Evolutionary conservation across 1,140 invertebrate species (phyloP), one percentile per base, ranked within the genome.

Genomic region (Cyclina sinensis): DNA sequence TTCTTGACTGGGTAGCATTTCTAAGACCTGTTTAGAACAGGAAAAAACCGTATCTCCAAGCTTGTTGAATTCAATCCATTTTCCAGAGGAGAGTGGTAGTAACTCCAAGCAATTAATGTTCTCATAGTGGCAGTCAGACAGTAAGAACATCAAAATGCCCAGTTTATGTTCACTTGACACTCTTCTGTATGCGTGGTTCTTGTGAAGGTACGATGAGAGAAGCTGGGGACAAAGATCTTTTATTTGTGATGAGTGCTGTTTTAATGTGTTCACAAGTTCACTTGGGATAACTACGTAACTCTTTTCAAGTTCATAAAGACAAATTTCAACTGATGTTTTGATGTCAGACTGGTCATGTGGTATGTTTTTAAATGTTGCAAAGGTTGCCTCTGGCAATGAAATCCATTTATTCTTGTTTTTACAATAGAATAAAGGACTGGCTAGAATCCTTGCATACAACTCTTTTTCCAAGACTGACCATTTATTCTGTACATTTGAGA

Each of bases 351-450:
- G n/a, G 11, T 85, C 32, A 4, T 30, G 1, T 24, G 46, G 51
- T 14, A 85, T 12, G n/a, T 32, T 54, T 4, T 16, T 30, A 39
- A 88, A 88, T 16, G 86, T 80, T 16, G 86, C 78, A 81, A 88
- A 88, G 30, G 30, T 57, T 4, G 59, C 27, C 21, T 88, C 78
- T 14, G 21, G n/a, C n/a, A 70, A n/a, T 0, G 7, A 14, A 7
- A 80, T 68, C 86, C 86, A 88, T n/a, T n/a, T 39, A n/a, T 79
- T 88, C 11, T 24, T 48, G 21, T 81, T 0, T 32, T 27, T 24
- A 80, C 27, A 30, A 24, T 51, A 57, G 11, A 88, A 35, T n/a
- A 81, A 43, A 4, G 35, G 37, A 43, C 27, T 27, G n/a, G 43
- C 27, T 32, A 24, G 27, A 11, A 80, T 12, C 21, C 18, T 51